Conservation (phyloP, 2,888 invertebrate genomes). For the Agonopterix arenella region DNA sequence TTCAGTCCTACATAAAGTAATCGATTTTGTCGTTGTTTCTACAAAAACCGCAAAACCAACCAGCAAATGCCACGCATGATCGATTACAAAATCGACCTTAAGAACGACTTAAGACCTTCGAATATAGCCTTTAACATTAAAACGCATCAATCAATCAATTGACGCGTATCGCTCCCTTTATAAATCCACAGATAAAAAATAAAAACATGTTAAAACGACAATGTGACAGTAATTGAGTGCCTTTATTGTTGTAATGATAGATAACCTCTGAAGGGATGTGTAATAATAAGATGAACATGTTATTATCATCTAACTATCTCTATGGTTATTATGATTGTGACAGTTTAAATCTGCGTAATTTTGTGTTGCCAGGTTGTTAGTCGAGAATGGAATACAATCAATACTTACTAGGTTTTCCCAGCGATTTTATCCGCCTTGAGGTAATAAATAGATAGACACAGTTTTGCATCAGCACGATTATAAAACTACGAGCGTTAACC, state of each 20-base stretch:
- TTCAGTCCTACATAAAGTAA: too few relatives aligned
- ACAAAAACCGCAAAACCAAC: too few relatives aligned
- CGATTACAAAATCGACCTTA: background rate
- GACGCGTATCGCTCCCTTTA: constrained; percentile 12
- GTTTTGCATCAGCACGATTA: too few relatives aligned
- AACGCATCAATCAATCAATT: constrained; percentile 31
- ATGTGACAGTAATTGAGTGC: constrained; percentile 48
- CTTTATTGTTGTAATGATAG: constrained; percentile 31
- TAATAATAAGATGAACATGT: constrained; percentile 27
- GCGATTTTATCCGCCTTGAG: too few relatives aligned
- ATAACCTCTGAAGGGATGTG: constrained; percentile 12
- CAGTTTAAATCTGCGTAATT: constrained; percentile 17
- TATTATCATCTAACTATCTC: too few relatives aligned
- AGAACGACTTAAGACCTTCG: too few relatives aligned
- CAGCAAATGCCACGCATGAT: background rate
- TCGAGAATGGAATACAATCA: background rate
- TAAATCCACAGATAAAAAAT: constrained; percentile 36
- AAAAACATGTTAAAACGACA: constrained; percentile 28
- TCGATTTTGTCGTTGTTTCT: too few relatives aligned
- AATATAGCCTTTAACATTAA: background rate
- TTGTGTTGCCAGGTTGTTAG: constrained; percentile 26
- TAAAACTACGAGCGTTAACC: too few relatives aligned
- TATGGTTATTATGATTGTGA: constrained; percentile 14
- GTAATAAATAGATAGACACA: too few relatives aligned
- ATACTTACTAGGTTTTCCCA: too few relatives aligned